Conservation (phyloP, 2,113 vertebrate genomes). For the Corvus moneduloides region DNA sequence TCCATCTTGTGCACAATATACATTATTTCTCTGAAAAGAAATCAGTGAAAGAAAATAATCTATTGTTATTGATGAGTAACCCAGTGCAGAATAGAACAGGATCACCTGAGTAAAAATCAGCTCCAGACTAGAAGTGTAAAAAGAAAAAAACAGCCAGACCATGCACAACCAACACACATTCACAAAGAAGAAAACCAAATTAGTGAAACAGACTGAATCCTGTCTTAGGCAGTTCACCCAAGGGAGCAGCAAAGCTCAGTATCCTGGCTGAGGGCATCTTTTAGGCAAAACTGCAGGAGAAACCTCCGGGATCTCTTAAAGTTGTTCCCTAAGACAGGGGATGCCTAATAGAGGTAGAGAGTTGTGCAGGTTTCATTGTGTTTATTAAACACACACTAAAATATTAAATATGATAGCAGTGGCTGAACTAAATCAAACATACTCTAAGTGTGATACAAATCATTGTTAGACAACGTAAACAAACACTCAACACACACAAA, state of each 20-base stretch:
- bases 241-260: background rate
- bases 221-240: background rate
- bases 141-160: background rate
- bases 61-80: background rate
- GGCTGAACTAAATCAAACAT: background rate
- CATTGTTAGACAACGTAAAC: background rate
- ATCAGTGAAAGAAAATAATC: background rate
- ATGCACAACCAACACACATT: background rate
- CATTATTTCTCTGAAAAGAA: background rate
- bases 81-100: background rate
- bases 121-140: background rate
- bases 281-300: background rate
- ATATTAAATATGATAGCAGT: slow-evolving; percentile 11
- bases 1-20: background rate
- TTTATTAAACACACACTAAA: slow-evolving; percentile 63
- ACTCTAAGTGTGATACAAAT: background rate
- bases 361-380: background rate
- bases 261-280: background rate
- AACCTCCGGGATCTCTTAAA: background rate
- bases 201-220: slow-evolving; percentile 1
- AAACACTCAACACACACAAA: background rate
- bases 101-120: background rate
- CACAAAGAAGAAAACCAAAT: background rate
- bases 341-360: background rate
- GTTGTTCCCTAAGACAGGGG: background rate